Base-by-base conservation (phyloP, 2,888 invertebrate species). In the Zootermopsis nevadensis region DNA sequence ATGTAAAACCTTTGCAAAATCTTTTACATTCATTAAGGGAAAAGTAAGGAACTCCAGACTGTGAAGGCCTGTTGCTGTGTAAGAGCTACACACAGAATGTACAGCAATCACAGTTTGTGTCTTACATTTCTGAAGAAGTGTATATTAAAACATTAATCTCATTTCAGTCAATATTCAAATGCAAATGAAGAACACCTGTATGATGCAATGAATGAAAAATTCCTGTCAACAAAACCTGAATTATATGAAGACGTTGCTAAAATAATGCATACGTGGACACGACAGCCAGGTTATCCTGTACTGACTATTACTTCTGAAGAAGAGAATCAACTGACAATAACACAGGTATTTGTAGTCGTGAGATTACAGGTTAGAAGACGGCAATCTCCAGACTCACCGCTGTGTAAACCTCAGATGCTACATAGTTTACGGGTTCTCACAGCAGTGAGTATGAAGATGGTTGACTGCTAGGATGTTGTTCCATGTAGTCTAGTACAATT, bases 201-300 rank as follows among this genome's bases (percentile, higher is more conserved):
- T 38, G 38, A 22, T 19, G 74, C 74, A 33, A 74, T 74, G 8
- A 27, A 74, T 42, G n/a, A 38, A n/a, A 42, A 33, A 38, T 74
- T 35, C 1, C 35, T 4, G 35, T 38, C 22, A 22, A 10, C 38
- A 24, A 38, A 38, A 15, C 38, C 74, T 10, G 31, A 19, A 12
- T 27, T n/a, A 3, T 31, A 79, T 79, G 31, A 42, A 38, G 24
- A 77, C 33, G 82, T 82, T 7, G 60, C 55, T 24, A 42, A 76
- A 24, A 42, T 82, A 27, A 38, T 82, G 77, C 35, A 77, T 35
- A 67, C 86, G 19, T 89, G 89, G 89, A 87, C 86, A 19, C 82
- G 81, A 27, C 86, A 87, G 77, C 85, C 86, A 53, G 89, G 89
- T 72, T 89, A 88, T 86, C 89, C 89, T 6, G 79, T 89, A 10